phyloP scores from a whole-genome alignment of 2,113 vertebrate species.

The Chroicocephalus ridibundus region DNA sequence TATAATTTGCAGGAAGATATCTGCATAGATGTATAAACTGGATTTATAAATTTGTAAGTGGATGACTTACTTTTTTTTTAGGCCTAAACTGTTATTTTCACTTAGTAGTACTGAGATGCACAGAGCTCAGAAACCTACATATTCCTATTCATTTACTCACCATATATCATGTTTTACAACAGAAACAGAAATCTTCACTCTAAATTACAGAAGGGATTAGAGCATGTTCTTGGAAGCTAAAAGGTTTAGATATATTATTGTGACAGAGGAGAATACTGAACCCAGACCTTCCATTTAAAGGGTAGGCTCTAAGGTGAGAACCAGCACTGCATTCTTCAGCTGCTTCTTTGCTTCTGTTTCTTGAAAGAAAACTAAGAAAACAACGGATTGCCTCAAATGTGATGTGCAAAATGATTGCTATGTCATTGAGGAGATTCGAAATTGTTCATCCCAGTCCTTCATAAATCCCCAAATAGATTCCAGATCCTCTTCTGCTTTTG shows the following conservation, averaged over 20 bases:
- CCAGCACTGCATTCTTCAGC: neutral
- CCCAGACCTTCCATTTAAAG: neutral
- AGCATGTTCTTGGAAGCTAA: neutral
- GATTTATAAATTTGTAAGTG: neutral
- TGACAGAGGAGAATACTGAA: neutral
- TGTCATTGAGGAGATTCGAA: neutral
- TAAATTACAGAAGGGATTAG: neutral
- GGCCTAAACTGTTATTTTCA: neutral
- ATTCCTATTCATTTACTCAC: neutral
- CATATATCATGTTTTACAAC: neutral
- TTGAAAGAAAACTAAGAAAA: neutral
- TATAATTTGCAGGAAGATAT: neutral
- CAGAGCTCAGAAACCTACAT: neutral
- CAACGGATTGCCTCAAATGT: neutral
- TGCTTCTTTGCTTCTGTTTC: neutral
- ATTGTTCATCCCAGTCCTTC: neutral
- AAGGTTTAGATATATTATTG: neutral
- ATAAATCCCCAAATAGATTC: neutral
- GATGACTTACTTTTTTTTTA: neutral
- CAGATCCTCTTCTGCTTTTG: neutral
- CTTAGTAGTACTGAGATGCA: neutral
- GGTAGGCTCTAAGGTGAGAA: neutral
- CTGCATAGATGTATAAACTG: neutral
- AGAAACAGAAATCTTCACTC: neutral
- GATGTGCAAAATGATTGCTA: neutral